Percentiles rank a stretch among this genome's conserved stretches.
Evolutionary conservation across 1,140 invertebrate species (phyloP).

Genomic region (Anoplolepis gracilipes): DNA sequence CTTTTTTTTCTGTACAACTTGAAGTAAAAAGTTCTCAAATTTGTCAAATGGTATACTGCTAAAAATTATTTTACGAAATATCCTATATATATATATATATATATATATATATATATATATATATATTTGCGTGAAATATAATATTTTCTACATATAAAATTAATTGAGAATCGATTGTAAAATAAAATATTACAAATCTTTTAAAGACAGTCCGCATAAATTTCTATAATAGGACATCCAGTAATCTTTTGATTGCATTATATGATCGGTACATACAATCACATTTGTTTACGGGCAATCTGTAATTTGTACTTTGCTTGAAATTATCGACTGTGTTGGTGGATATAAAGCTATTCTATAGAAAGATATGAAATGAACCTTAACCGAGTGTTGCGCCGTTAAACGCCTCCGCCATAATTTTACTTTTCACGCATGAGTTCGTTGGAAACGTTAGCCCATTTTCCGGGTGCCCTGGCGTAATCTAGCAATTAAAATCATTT

Average conservation of each 20-base stretch:
- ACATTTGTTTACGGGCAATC: not conserved
- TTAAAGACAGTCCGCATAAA: not conserved
- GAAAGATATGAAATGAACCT: conserved; percentile 36
- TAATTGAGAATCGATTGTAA: not conserved
- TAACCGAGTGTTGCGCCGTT: conserved; percentile 20
- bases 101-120: not conserved
- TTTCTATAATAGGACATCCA: conserved; percentile 20
- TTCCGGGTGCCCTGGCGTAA: conserved; percentile 44
- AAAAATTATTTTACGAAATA: not conserved
- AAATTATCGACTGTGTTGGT: conserved; percentile 3
- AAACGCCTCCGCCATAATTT: conserved; percentile 11
- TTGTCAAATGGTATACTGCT: not conserved
- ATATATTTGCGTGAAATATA: not conserved
- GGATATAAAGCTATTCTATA: conserved; percentile 2
- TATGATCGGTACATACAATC: conserved; percentile 5
- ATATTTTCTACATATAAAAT: not conserved
- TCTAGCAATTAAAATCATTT: conserved; percentile 50
- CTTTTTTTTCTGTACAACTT: not conserved
- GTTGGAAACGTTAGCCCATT: conserved; percentile 45
- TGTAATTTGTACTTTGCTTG: conserved; percentile 33
- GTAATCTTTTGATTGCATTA: conserved; percentile 31
- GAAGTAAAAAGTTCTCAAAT: not conserved
- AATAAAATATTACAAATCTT: not conserved
- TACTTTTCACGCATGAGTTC: conserved; percentile 34
- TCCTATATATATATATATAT: not conserved